Evolutionary conservation across 2,888 invertebrate genomes (phyloP).

Genomic region (Tromatobia lineatoria): DNA sequence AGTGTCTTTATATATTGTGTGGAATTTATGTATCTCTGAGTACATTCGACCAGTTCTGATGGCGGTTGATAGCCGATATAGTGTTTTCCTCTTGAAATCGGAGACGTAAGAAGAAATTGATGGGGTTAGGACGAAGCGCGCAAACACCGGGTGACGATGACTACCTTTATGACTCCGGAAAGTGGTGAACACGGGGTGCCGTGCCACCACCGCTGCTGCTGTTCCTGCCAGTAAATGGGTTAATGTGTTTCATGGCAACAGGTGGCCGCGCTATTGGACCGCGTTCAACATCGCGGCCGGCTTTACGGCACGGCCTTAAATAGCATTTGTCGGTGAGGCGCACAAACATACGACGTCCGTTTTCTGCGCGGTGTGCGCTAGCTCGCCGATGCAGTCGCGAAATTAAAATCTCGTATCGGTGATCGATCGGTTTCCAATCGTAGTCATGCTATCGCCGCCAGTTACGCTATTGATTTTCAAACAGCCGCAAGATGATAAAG

Average conservation of each 20-base stretch:
- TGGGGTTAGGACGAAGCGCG: slow-evolving; percentile 42
- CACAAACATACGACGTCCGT: background rate
- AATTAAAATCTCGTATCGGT: slow-evolving; percentile 72
- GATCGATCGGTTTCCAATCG: slow-evolving; percentile 55
- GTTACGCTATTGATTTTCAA: background rate
- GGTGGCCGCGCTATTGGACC: slow-evolving; percentile 84
- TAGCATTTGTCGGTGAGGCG: slow-evolving; percentile 61
- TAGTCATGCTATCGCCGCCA: background rate
- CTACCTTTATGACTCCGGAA: slow-evolving; percentile 59
- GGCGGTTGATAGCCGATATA: background rate
- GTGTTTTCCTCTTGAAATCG: slow-evolving; percentile 28
- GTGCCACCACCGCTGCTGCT: slow-evolving; percentile 28
- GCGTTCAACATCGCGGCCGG: slow-evolving; percentile 77
- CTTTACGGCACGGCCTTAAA: slow-evolving; percentile 81
- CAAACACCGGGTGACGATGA: slow-evolving; percentile 55
- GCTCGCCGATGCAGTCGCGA: slow-evolving; percentile 34
- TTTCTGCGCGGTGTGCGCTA: slow-evolving; percentile 16
- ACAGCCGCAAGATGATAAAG: background rate
- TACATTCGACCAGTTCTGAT: background rate
- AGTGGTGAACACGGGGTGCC: slow-evolving; percentile 53
- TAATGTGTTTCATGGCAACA: slow-evolving; percentile 84
- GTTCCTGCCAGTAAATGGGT: slow-evolving; percentile 81
- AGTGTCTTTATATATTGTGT: background rate
- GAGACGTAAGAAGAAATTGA: slow-evolving; percentile 51
- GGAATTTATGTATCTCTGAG: background rate